Evolutionary conservation across 64 coral and sea anemone species (phyloP).

Genomic region (Montipora efflorescens): DNA sequence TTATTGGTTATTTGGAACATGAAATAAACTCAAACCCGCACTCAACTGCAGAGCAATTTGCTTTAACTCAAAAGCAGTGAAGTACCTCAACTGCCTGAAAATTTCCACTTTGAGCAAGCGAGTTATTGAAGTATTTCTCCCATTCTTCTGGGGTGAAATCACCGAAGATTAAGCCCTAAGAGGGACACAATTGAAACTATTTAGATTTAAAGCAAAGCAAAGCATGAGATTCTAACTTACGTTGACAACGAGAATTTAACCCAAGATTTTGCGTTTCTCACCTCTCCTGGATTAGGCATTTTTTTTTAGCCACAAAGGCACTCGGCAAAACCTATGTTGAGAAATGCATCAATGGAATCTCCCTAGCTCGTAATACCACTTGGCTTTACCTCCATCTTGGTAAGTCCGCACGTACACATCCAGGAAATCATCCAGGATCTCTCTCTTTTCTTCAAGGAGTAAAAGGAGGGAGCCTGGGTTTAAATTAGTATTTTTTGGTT

Average conservation of each 20-base stretch:
- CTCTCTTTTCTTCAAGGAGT: too few species aligned
- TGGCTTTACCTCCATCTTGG: not conserved
- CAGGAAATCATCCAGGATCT: too few species aligned
- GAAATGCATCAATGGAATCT: conserved; percentile 9
- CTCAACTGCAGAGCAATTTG: not conserved
- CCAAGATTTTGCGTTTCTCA: not conserved
- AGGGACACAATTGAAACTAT: not conserved
- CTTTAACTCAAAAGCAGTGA: not conserved
- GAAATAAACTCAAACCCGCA: not conserved
- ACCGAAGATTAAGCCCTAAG: conserved; percentile 79
- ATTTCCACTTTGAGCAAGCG: conserved; percentile 47
- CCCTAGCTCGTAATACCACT: not conserved
- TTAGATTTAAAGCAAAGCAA: not conserved
- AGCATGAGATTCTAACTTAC: not conserved
- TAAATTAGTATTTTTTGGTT: too few species aligned
- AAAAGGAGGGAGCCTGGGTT: too few species aligned
- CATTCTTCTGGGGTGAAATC: conserved; percentile 89
- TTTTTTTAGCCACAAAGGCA: conserved; percentile 17
- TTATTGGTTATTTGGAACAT: not conserved
- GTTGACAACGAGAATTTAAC: not conserved
- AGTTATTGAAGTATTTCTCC: conserved; percentile 77
- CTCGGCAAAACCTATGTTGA: not conserved
- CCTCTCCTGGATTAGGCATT: conserved; percentile 53
- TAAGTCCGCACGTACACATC: too few species aligned
- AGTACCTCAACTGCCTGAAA: conserved; percentile 86